Conservation (phyloP, 1,140 invertebrate species). For the Lerema accius region DNA sequence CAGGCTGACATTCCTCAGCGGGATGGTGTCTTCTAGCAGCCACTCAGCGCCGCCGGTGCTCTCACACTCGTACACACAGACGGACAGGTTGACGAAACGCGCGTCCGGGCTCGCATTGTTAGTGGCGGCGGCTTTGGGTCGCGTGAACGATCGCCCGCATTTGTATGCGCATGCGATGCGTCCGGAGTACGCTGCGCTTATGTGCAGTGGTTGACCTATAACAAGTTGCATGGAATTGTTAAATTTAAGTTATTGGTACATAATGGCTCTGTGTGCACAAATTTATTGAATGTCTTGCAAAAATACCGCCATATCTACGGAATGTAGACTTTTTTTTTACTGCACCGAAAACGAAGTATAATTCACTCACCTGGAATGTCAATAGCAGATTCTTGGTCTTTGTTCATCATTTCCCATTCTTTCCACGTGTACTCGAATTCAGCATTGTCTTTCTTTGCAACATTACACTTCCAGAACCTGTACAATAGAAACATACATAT, state of each 20-base stretch:
- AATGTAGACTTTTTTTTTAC: too few relatives aligned
- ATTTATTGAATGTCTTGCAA: too few relatives aligned
- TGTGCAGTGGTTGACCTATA: conserved; percentile 93
- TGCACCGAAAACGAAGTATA: too few relatives aligned
- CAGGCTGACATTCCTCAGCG: conserved; percentile 93
- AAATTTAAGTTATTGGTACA: too few relatives aligned
- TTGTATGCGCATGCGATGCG: conserved; percentile 98
- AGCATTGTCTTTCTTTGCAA: conserved; percentile 82
- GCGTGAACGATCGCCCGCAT: conserved; percentile 92
- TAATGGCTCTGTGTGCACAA: too few relatives aligned
- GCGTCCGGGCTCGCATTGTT: conserved; percentile 84
- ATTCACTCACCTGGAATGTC: conserved; percentile 93
- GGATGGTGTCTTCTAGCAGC: conserved; percentile 98
- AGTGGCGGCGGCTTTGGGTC: conserved; percentile 84
- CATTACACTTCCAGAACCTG: conserved; percentile 93
- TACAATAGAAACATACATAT: conserved; percentile 54
- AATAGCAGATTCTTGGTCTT: conserved; percentile 92
- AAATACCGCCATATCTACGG: too few relatives aligned
- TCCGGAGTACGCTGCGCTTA: conserved; percentile 98
- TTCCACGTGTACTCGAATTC: conserved; percentile 90
- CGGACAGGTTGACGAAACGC: conserved; percentile 95
- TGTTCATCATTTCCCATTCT: conserved; percentile 95
- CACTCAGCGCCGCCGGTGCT: conserved; percentile 98
- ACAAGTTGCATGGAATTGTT: neutral
- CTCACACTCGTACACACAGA: conserved; percentile 99